Percentiles rank a stretch among this genome's conserved stretches.
phyloP scores from a whole-genome alignment of 2,113 vertebrate species.

The Plecturocebus donacophilus region DNA sequence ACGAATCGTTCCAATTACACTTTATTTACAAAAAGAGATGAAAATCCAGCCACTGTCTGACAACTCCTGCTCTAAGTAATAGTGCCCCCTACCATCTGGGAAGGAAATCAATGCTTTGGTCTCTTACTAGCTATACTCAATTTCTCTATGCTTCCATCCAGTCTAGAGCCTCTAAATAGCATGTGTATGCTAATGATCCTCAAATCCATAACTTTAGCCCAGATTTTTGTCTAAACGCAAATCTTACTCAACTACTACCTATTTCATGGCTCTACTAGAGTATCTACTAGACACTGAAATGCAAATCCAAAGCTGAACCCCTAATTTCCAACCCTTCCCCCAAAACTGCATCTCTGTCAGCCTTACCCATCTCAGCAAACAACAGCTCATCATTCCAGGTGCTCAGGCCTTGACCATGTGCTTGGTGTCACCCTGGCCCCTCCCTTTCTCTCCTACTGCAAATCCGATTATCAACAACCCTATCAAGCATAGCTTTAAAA shows the following conservation, averaged over 20 bases:
- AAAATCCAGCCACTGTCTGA: background rate
- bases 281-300: background rate
- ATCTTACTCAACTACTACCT: background rate
- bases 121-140: background rate
- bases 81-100: too few species aligned
- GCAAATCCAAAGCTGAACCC: background rate
- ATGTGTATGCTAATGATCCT: background rate
- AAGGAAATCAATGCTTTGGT: background rate
- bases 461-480: background rate
- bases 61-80: background rate
- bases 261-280: background rate
- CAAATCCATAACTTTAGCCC: background rate
- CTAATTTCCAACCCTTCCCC: background rate
- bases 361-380: background rate
- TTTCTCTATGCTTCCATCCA: background rate
- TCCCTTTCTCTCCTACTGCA: background rate
- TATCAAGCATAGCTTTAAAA: background rate
- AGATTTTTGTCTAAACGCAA: background rate
- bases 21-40: background rate
- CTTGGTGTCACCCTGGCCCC: background rate
- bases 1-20: background rate
- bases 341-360: background rate
- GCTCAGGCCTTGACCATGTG: background rate
- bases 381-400: background rate
- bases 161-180: background rate